Base-by-base conservation (phyloP, 2,888 invertebrate genomes). In the Lasioglossum oenotherae region DNA sequence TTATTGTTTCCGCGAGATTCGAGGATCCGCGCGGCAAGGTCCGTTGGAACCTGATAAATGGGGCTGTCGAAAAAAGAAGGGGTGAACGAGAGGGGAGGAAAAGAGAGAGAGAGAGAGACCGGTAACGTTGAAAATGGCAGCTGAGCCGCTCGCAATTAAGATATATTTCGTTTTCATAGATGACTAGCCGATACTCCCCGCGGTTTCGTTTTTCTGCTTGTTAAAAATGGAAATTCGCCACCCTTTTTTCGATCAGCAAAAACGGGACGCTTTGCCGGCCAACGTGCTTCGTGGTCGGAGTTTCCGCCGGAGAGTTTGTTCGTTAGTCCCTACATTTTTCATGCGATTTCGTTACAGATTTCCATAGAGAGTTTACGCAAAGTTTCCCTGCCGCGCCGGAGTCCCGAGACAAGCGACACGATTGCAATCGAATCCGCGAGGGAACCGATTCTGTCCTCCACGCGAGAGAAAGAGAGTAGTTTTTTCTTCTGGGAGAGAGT, bases 21-120 rank as follows among this genome's bases (percentile, higher is more conserved):
- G 71, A 49, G 83, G 69, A 64, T 71, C 31, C 80, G 53, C 38
- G 53, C 38, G 81, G 73, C 44, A 46, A 78, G 71, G 41, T 82
- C 38, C 53, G 71, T 19, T 41, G 78, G 31, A 53, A 86, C 72
- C 71, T 85, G 86, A 81, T 81, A 77, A 86, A 86, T 86, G 86
- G 76, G 69, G 0, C 44, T 49, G 85, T 79, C 74, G 73, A 78
- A 74, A 77, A 80, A 74, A 23, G 75, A 3, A 35, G 31, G 67
- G 38, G 49, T 6, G 49, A 49, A 19, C 2, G 49, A 23, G 49
- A 69, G n/a, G 38, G 31, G 14, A 23, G n/a, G n/a, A 1, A 35
- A 12, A 8, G 27, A 27, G 31, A 14, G 31, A 64, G 1, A 16
- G 16, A 16, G 64, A 64, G 5, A 31, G 12, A n/a, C 14, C 23